A percentile compares a stretch with the other conserved stretches of the same genome.
Evolutionary conservation across 2,888 invertebrate genomes (phyloP).

Genomic region (Archips xylosteana): DNA sequence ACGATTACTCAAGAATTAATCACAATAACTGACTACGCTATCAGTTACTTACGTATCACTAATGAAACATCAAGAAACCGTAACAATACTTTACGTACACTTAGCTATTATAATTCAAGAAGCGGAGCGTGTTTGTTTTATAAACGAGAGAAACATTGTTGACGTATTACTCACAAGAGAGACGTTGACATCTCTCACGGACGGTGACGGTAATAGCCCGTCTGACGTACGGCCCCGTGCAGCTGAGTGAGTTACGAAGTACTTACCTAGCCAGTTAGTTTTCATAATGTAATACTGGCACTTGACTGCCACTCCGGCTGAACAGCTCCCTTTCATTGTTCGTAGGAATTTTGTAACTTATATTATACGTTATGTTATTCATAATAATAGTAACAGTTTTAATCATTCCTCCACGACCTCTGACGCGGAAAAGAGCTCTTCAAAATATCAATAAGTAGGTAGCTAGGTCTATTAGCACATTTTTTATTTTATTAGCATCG

Average conservation of each 20-base stretch:
- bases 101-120: constrained; percentile 7
- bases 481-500: constrained; percentile 55
- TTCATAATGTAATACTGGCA: constrained; percentile 24
- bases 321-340: constrained; percentile 24
- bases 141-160: constrained; percentile 49
- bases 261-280: constrained; percentile 30
- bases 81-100: constrained; percentile 2
- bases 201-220: constrained; percentile 41
- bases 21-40: not conserved
- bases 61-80: constrained; percentile 10
- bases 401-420: not conserved
- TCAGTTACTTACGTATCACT: constrained; percentile 13
- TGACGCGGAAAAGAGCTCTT: constrained; percentile 46
- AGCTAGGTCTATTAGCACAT: constrained; percentile 55
- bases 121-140: constrained; percentile 37
- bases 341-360: not conserved
- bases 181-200: constrained; percentile 50
- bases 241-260: constrained; percentile 29
- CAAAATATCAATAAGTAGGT: constrained; percentile 29
- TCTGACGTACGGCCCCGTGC: constrained; percentile 36
- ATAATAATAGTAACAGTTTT: no score
- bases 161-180: constrained; percentile 49
- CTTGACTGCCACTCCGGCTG: constrained; percentile 1
- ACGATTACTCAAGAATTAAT: constrained; percentile 42
- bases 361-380: no score